A percentile compares a stretch with the other conserved stretches of the same genome.
Evolutionary conservation across 2,113 vertebrate genomes (phyloP).

Genomic region (Heteronetta atricapilla): DNA sequence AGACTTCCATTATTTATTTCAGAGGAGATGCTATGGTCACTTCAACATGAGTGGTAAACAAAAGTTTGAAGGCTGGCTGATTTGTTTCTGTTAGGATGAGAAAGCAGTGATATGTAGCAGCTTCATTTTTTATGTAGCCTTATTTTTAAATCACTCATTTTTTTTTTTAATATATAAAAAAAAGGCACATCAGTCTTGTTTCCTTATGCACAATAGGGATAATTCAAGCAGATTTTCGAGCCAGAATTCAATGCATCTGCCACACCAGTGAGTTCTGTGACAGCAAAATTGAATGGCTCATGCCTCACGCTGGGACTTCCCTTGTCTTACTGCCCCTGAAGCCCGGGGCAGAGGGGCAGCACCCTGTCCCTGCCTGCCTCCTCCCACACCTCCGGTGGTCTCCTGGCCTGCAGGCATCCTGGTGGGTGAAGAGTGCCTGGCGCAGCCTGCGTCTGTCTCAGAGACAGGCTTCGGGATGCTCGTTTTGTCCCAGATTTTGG

Average conservation of each 20-base stretch:
- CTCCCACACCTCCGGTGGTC: neutral
- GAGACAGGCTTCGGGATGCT: neutral
- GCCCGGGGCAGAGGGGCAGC: neutral
- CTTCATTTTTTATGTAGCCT: neutral
- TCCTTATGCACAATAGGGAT: neutral
- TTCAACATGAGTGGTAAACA: neutral
- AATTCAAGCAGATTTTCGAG: constrained; percentile 1
- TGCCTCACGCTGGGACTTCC: neutral
- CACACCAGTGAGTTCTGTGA: neutral
- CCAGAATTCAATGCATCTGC: neutral
- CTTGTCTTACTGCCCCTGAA: neutral
- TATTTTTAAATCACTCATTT: neutral
- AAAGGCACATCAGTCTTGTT: neutral
- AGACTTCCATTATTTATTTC: neutral
- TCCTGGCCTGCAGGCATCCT: neutral
- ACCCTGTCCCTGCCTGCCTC: neutral
- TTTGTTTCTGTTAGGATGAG: constrained; percentile 18
- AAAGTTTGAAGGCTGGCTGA: constrained; percentile 30
- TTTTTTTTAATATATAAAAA: too few species aligned
- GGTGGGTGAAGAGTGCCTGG: neutral
- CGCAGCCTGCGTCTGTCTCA: neutral
- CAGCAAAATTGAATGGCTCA: accelerated
- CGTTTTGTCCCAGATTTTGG: neutral
- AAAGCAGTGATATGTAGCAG: neutral
- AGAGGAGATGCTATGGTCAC: neutral